Percentiles rank a stretch among this genome's conserved stretches.
phyloP scores from a whole-genome alignment of 2,888 invertebrate genomes.

The Pedicia rivosa region DNA sequence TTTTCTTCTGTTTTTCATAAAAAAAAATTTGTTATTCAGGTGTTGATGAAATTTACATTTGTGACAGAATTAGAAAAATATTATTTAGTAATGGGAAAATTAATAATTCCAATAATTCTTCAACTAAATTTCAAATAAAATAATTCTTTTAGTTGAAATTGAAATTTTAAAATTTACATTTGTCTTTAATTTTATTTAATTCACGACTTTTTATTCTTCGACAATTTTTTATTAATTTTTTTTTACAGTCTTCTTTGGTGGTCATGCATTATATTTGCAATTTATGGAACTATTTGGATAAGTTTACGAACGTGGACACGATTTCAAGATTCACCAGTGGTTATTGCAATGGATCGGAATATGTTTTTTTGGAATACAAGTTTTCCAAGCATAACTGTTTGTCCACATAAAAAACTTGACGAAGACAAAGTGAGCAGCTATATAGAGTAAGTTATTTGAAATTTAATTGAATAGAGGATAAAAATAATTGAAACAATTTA shows the following conservation, averaged over 20 bases:
- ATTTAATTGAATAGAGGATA: background rate
- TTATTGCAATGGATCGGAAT: constrained; percentile 57
- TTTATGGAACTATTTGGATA: constrained; percentile 37
- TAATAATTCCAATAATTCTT: no score
- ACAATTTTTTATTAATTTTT: background rate
- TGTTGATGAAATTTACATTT: no score
- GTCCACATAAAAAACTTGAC: constrained; percentile 41
- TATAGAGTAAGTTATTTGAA: constrained; percentile 30
- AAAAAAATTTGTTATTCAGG: background rate
- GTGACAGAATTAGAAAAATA: no score
- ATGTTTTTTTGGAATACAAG: constrained; percentile 56
- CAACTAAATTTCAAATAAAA: no score
- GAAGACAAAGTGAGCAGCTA: constrained; percentile 35
- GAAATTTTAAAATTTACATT: no score
- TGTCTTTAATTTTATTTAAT: no score
- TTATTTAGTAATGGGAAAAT: no score
- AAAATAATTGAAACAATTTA: constrained; percentile 1
- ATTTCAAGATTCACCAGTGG: constrained; percentile 53
- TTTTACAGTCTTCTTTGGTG: constrained; percentile 39
- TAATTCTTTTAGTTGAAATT: no score
- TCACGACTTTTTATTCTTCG: no score
- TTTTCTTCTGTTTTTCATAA: background rate
- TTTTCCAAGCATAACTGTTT: constrained; percentile 51
- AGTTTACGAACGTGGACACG: constrained; percentile 45
- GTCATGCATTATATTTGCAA: constrained; percentile 34